phyloP scores from a whole-genome alignment of 1,140 invertebrate genomes.

The Drosophila persimilis region DNA sequence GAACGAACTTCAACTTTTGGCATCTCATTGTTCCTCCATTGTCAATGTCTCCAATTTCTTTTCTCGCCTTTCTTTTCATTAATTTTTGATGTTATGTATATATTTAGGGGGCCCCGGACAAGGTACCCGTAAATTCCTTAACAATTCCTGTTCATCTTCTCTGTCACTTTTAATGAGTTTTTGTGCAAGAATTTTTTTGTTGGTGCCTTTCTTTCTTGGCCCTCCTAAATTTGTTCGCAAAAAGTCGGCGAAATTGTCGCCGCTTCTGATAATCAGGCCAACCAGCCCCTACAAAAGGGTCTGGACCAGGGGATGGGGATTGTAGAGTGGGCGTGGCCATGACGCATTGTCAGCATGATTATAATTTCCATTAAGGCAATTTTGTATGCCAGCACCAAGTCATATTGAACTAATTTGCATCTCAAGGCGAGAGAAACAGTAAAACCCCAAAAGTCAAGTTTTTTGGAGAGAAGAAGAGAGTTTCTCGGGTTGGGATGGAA shows the following conservation, averaged over 20 bases:
- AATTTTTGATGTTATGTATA: conserved; percentile 21
- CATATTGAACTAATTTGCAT: conserved; percentile 69
- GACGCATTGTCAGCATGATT: conserved; percentile 61
- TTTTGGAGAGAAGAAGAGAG: conserved; percentile 4
- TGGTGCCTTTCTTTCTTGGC: conserved; percentile 8
- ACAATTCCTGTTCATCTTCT: conserved; percentile 26
- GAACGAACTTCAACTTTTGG: conserved; percentile 24
- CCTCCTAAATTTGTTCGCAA: conserved; percentile 50
- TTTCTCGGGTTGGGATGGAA: conserved; percentile 6
- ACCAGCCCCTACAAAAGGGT: conserved; percentile 1
- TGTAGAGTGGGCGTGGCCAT: conserved; percentile 21
- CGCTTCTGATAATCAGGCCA: conserved; percentile 58
- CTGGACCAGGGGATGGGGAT: not conserved
- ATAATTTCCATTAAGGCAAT: conserved; percentile 69
- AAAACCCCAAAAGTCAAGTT: conserved; percentile 28
- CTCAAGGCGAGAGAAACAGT: conserved; percentile 28
- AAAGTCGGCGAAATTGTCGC: conserved; percentile 61
- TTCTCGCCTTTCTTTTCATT: conserved; percentile 12
- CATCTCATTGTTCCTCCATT: conserved; percentile 31
- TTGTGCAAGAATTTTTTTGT: conserved; percentile 40
- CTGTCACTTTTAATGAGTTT: conserved; percentile 69
- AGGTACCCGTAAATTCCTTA: not conserved
- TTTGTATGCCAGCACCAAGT: conserved; percentile 52
- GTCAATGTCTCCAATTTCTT: conserved; percentile 26
- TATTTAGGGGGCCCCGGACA: conserved; percentile 1